Base-by-base conservation (phyloP, 2,888 invertebrate species). In the Ctenicera cuprea region DNA sequence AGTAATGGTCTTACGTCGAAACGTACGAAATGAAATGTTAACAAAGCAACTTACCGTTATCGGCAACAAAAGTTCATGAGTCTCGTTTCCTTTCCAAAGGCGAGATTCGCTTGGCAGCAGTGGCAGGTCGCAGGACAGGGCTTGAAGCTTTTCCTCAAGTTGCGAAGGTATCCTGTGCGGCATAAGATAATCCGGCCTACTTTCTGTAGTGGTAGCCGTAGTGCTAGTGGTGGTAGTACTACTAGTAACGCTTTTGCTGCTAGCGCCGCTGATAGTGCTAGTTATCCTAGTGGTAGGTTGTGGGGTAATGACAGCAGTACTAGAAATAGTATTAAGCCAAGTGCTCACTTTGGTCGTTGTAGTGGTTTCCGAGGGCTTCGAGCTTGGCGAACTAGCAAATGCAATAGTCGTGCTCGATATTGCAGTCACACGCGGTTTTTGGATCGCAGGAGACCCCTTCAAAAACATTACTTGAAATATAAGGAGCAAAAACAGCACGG, bases 11-110 rank as follows among this genome's bases (percentile, higher is more conserved):
- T 11, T 48, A 48, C 48, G 48, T 48, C 48, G 16, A 41, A 18
- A 48, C 48, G 48, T 48, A 48, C 43, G 43, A 48, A 48, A 18
- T 48, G 48, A 48, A 16, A 48, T 48, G 48, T 48, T 48, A 48
- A 48, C 48, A 48, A 48, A 48, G 33, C 37, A 62, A 88, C 90
- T 91, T 87, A 93, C 93, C 89, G 89, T 90, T 83, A 91, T 89
- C 22, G 93, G 92, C 68, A 93, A 87, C 81, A 90, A 89, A 79
- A 93, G 88, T 84, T 93, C 92, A 82, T 92, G 93, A 14, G 93
- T 93, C 84, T 93, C 92, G 83, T 93, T 93, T 81, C 92, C 92
- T 57, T 92, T 90, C 93, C 93, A 93, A 78, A 92, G 87, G 76
- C 91, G 89, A 57, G 92, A 91, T 82, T 92, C 91, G 76, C 89